Base-by-base conservation (phyloP, 2,113 vertebrate genomes). In the Psilopogon haemacephalus region DNA sequence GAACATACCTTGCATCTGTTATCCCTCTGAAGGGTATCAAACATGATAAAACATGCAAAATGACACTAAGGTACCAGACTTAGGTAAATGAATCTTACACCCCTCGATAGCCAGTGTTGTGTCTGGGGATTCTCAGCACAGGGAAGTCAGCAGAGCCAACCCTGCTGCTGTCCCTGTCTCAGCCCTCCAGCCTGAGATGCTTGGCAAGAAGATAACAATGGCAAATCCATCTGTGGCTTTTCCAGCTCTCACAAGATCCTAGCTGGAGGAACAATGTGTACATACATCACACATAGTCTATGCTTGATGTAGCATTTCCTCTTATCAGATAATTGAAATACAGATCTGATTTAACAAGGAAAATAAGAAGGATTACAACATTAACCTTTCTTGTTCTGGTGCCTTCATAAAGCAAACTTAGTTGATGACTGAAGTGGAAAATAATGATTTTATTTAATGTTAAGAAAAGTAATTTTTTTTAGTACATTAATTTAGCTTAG, bases 1-100 rank as follows among this genome's bases (percentile, higher is more conserved):
- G 0, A 2, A 32, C 3, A 1, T 14, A 1, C 46, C 52, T 68
- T 1, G 0, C 14, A 40, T 20, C 18, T 50, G 19, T 37, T 73
- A 74, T 30, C 12, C 40, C 32, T 12, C 3, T 32, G 33, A 44
- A 40, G 15, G 26, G 24, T 17, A 30, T 50, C 16, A 50, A 46
- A 33, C 14, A 59, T 5, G 6, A n/a, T 19, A 28, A 74, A 63
- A 16, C 26, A 33, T 35, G 12, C 5, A 55, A 50, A 81, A 73
- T 28, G 8, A 5, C 28, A 19, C 50, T 11, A 19, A 17, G 8
- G 37, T 56, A 27, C 32, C 37, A 8, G 5, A 10, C 12, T 14
- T 35, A 18, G 15, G 15, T 55, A 26, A 55, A 1, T 27, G 27
- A 58, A 27, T n/a, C n/a, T 69, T 65, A 15, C 4, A 7, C 28